These are phyloP conservation scores for Cryptosula pallasiana DNA, from an alignment of 2,888 invertebrate genomes.

Conservation along the genomic window DNA sequence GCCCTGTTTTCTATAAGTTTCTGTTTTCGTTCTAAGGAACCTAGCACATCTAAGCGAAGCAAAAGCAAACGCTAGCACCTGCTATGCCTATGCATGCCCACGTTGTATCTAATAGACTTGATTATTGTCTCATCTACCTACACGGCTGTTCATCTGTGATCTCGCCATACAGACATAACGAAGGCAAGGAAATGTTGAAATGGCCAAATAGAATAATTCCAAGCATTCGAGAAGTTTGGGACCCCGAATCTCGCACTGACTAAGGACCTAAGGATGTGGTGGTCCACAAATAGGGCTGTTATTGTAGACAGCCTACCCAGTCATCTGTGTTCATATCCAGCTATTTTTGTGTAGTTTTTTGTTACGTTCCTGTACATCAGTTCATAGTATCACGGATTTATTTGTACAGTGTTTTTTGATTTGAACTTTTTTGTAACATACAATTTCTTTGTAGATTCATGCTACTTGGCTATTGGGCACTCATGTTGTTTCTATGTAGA, in stretches of 20 bases:
- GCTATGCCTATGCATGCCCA: conserved; percentile 17
- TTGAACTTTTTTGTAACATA: conserved; percentile 2
- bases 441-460: not conserved
- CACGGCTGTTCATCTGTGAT: not conserved
- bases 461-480: not conserved
- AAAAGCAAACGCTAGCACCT: conserved; percentile 24
- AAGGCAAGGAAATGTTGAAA: not conserved
- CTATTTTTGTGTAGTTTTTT: not conserved
- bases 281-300: too few relatives aligned
- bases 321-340: not conserved
- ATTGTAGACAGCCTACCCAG: too few relatives aligned
- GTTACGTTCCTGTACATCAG: not conserved
- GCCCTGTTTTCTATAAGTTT: conserved; percentile 4
- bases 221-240: not conserved
- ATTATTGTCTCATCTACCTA: not conserved
- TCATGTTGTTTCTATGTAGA: not conserved
- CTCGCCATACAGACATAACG: not conserved
- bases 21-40: conserved; percentile 21
- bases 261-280: not conserved
- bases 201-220: not conserved
- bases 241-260: not conserved
- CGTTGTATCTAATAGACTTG: not conserved
- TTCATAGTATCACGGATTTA: not conserved
- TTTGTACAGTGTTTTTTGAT: not conserved
- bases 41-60: conserved; percentile 24